Evolutionary conservation across 2,797 vertebrate species (phyloP).

Genomic region (Triplophysa yarkandensis): DNA sequence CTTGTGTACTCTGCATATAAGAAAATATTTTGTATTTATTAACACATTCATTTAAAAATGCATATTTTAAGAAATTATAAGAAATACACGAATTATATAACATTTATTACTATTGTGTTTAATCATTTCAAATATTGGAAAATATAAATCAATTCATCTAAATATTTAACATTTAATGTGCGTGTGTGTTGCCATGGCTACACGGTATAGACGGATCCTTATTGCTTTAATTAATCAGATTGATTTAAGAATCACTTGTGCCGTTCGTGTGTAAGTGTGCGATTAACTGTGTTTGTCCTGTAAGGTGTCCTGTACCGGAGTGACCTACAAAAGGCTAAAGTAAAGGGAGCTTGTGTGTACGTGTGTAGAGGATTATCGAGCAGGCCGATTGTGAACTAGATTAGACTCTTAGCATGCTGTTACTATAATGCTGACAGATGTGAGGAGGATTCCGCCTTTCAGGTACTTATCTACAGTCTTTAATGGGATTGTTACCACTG

Average conservation of each 20-base stretch:
- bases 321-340: constrained; percentile 29
- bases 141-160: too few relatives aligned
- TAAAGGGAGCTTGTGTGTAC: constrained; percentile 16
- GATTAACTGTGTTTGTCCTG: constrained; percentile 42
- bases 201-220: not conserved
- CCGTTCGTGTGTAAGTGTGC: constrained; percentile 32
- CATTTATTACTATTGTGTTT: too few relatives aligned
- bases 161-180: too few relatives aligned
- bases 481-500: constrained; percentile 58
- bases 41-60: too few relatives aligned
- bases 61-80: too few relatives aligned
- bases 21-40: too few relatives aligned
- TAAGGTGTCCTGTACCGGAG: constrained; percentile 39
- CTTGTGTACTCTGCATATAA: too few relatives aligned
- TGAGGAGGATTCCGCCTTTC: constrained; percentile 68
- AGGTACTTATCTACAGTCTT: constrained; percentile 71
- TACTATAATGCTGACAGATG: constrained; percentile 69
- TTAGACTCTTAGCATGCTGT: constrained; percentile 72
- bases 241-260: constrained; percentile 33
- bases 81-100: too few relatives aligned
- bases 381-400: constrained; percentile 62
- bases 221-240: constrained; percentile 13
- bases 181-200: not conserved
- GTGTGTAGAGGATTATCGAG: constrained; percentile 66
- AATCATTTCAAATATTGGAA: too few relatives aligned